Evolutionary conservation across 2,113 vertebrate species (phyloP).

Genomic region (Bagarius yarrelli): DNA sequence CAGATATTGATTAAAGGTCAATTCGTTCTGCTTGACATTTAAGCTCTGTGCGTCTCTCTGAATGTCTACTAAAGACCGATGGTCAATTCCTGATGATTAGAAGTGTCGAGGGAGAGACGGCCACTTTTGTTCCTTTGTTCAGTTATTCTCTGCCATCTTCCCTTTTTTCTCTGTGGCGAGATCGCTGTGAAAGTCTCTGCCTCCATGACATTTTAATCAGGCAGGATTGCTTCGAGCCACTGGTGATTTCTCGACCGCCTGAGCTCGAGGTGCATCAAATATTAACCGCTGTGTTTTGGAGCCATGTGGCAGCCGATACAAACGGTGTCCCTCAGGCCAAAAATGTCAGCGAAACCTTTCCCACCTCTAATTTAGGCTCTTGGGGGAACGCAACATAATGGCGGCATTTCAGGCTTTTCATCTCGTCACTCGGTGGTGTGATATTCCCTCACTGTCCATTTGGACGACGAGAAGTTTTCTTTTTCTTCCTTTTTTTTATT

Average conservation of each 20-base stretch:
- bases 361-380: slow-evolving; percentile 47
- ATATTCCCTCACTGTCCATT: slow-evolving; percentile 19
- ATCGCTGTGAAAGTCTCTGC: slow-evolving; percentile 18
- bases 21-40: slow-evolving; percentile 24
- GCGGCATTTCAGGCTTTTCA: slow-evolving; percentile 43
- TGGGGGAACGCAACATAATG: slow-evolving; percentile 36
- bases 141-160: slow-evolving; percentile 18
- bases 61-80: slow-evolving; percentile 13
- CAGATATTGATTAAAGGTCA: not conserved
- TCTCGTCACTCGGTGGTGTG: slow-evolving; percentile 36
- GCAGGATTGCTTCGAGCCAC: slow-evolving; percentile 6
- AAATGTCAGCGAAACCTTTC: slow-evolving; percentile 61
- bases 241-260: slow-evolving; percentile 24
- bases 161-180: not conserved
- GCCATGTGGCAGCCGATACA: slow-evolving; percentile 27
- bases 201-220: slow-evolving; percentile 56
- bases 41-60: slow-evolving; percentile 4
- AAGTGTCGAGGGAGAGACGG: slow-evolving; percentile 29
- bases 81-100: slow-evolving; percentile 15
- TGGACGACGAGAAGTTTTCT: slow-evolving; percentile 24
- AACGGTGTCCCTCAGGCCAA: slow-evolving; percentile 52
- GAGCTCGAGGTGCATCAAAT: slow-evolving; percentile 58
- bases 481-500: not conserved
- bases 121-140: slow-evolving; percentile 37
- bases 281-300: slow-evolving; percentile 54